These are phyloP conservation scores for Trissolcus japonicus DNA, from an alignment of 2,888 invertebrate species.

Conservation along the genomic window DNA sequence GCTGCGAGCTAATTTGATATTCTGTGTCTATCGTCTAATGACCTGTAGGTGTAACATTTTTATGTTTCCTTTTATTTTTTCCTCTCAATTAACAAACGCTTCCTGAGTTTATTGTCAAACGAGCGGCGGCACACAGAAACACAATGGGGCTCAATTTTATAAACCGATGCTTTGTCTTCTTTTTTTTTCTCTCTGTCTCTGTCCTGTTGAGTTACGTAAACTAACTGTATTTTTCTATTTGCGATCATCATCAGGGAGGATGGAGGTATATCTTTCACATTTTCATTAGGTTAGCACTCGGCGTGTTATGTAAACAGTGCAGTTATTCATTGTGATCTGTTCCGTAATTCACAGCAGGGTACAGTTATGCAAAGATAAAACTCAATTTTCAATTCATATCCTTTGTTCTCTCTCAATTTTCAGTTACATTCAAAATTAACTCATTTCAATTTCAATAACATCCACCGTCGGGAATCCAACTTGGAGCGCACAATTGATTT, in stretches of 20 bases:
- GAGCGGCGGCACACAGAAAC: not conserved
- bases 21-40: constrained; percentile 30
- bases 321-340: constrained; percentile 40
- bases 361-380: constrained; percentile 34
- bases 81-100: too few relatives aligned
- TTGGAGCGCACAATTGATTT: too few relatives aligned
- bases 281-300: constrained; percentile 27
- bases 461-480: too few relatives aligned
- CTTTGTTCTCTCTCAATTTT: too few relatives aligned
- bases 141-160: not conserved
- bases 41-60: constrained; percentile 17
- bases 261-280: constrained; percentile 30
- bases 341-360: constrained; percentile 32
- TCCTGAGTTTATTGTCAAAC: too few relatives aligned
- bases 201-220: constrained; percentile 7
- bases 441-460: constrained; percentile 22
- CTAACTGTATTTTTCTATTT: constrained; percentile 28
- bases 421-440: too few relatives aligned
- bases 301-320: constrained; percentile 38
- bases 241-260: constrained; percentile 20
- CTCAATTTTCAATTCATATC: constrained; percentile 12
- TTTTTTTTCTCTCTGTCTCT: not conserved
- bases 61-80: not conserved
- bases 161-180: not conserved
- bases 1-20: constrained; percentile 16